A percentile compares a stretch with the other conserved stretches of the same genome.
Conservation (phyloP, 2,797 vertebrate species). For the Helostoma temminkii region DNA sequence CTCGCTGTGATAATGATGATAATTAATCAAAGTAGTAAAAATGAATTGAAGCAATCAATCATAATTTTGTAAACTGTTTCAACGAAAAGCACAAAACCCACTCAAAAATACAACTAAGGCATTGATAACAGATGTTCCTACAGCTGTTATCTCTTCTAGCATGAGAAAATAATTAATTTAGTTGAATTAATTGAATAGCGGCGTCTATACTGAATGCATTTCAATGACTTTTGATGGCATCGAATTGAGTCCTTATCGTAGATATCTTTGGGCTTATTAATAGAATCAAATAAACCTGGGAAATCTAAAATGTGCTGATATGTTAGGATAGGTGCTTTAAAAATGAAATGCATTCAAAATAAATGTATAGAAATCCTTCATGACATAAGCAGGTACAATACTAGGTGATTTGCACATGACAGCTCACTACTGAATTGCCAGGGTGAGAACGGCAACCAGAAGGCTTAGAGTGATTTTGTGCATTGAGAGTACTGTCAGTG, state of each 20-base stretch:
- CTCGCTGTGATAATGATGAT: slow-evolving; percentile 65
- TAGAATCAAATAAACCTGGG: slow-evolving; percentile 23
- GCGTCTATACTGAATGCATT: slow-evolving; percentile 57
- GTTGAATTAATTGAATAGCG: slow-evolving; percentile 74
- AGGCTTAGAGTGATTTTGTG: no score
- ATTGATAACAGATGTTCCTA: slow-evolving; percentile 79
- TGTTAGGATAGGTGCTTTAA: slow-evolving; percentile 7
- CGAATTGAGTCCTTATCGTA: slow-evolving; percentile 38
- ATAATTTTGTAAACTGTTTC: slow-evolving; percentile 62
- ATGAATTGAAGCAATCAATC: slow-evolving; percentile 79
- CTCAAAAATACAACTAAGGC: slow-evolving; percentile 70
- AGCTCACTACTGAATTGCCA: no score
- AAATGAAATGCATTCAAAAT: slow-evolving; percentile 1
- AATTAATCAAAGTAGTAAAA: slow-evolving; percentile 68
- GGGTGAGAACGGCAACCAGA: no score
- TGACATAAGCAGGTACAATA: not conserved
- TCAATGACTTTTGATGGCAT: slow-evolving; percentile 55
- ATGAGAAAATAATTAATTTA: slow-evolving; percentile 74
- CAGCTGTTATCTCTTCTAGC: slow-evolving; percentile 76
- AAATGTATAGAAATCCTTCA: not conserved
- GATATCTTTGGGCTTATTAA: slow-evolving; percentile 32
- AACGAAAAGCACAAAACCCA: slow-evolving; percentile 70
- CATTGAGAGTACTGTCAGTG: no score
- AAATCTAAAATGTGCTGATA: slow-evolving; percentile 11
- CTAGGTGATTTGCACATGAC: not conserved